phyloP scores from a whole-genome alignment of 2,888 invertebrate genomes.

The Acanthosepion lycidas region DNA sequence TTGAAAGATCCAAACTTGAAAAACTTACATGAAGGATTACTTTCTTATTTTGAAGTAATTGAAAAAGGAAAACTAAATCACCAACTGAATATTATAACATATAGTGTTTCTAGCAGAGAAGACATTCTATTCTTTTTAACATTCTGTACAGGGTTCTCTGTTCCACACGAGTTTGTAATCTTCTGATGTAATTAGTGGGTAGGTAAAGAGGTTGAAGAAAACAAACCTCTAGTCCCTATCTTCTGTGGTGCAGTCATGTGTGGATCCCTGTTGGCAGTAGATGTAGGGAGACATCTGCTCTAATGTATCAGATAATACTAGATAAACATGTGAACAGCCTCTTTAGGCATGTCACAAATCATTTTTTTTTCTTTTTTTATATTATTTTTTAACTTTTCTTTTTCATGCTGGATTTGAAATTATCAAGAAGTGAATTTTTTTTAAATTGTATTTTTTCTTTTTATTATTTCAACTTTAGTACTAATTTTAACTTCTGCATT shows the following conservation, averaged over 20 bases:
- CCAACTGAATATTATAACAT: neutral
- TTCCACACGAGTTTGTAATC: neutral
- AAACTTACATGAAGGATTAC: neutral
- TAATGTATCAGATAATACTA: neutral
- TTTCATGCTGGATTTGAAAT: neutral
- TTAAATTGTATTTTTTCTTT: neutral
- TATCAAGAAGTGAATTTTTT: neutral
- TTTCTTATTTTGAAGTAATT: neutral
- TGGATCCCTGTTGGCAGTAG: conserved; percentile 16
- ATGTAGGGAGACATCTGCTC: neutral
- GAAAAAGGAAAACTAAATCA: neutral
- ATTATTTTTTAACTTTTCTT: neutral
- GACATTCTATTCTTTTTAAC: neutral
- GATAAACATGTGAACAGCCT: neutral
- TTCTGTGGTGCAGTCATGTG: neutral
- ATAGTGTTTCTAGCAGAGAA: neutral
- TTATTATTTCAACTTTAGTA: neutral
- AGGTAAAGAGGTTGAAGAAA: neutral
- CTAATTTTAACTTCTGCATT: neutral
- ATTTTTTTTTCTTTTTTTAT: neutral
- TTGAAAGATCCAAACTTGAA: neutral
- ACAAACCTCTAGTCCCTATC: neutral
- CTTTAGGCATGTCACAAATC: neutral
- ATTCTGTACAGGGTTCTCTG: neutral
- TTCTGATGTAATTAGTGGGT: neutral